phyloP scores from a whole-genome alignment of 1,140 invertebrate species.

The Subanguina moxae region DNA sequence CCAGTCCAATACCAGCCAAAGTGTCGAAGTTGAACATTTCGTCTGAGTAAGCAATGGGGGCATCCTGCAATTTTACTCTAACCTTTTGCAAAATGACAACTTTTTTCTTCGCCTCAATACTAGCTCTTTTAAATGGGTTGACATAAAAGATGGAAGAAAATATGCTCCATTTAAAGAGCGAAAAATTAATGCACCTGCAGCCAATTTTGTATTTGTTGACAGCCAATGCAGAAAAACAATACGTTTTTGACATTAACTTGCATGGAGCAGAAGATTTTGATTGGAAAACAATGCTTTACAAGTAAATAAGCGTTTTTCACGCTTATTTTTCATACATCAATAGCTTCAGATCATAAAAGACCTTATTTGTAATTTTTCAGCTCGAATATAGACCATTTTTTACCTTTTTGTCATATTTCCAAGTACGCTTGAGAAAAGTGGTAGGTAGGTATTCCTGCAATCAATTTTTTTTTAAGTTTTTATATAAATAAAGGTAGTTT shows the following conservation, averaged over 20 bases:
- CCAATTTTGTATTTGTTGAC: no score
- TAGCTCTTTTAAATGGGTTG: no score
- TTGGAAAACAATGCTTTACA: background rate
- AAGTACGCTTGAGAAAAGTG: background rate
- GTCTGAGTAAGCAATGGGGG: background rate
- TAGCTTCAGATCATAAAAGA: background rate
- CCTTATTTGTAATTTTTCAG: background rate
- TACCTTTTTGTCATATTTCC: constrained; percentile 8
- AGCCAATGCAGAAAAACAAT: no score
- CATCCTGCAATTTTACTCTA: background rate
- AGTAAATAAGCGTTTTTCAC: background rate
- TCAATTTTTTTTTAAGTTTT: background rate
- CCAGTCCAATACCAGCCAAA: background rate
- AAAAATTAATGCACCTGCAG: no score
- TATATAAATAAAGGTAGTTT: no score
- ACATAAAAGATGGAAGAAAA: no score
- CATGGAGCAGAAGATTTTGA: no score
- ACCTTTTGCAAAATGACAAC: background rate
- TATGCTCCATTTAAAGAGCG: no score
- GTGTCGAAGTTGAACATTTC: constrained; percentile 4
- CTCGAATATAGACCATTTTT: background rate
- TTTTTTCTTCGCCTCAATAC: no score
- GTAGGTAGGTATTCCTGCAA: constrained; percentile 1
- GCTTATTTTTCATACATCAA: background rate
- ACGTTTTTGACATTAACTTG: no score